Conservation (phyloP, 1,140 invertebrate genomes). For the Sitobion miscanthi region DNA sequence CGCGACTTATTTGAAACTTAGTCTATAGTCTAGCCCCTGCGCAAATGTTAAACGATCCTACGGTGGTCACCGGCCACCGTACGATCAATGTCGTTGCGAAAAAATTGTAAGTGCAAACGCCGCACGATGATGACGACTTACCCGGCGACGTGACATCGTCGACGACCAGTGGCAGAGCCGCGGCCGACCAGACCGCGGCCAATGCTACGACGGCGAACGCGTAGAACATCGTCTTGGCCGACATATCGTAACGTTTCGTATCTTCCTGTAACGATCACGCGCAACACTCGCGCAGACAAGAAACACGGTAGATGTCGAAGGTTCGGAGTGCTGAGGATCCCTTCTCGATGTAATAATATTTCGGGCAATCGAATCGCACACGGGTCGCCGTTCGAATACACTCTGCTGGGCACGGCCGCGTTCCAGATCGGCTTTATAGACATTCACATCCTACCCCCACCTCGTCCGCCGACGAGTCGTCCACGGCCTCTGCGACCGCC, state of each 20-base stretch:
- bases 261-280: not conserved
- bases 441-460: not conserved
- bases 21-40: too few species aligned
- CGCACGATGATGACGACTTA: not conserved
- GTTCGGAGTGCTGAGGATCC: not conserved
- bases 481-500: not conserved
- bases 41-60: too few species aligned
- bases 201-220: not conserved
- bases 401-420: not conserved
- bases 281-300: not conserved
- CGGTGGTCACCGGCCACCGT: too few species aligned
- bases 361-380: not conserved
- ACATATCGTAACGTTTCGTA: not conserved
- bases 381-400: not conserved
- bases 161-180: not conserved
- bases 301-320: not conserved
- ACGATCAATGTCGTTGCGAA: not conserved
- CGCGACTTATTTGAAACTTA: too few species aligned
- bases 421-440: conserved; percentile 27
- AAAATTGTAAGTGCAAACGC: not conserved
- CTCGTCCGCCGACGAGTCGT: not conserved
- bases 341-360: not conserved
- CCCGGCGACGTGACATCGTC: not conserved
- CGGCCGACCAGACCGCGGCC: not conserved
- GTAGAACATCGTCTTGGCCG: not conserved